Base-by-base conservation (phyloP, 2,113 vertebrate genomes). In the Pedionomus torquatus region DNA sequence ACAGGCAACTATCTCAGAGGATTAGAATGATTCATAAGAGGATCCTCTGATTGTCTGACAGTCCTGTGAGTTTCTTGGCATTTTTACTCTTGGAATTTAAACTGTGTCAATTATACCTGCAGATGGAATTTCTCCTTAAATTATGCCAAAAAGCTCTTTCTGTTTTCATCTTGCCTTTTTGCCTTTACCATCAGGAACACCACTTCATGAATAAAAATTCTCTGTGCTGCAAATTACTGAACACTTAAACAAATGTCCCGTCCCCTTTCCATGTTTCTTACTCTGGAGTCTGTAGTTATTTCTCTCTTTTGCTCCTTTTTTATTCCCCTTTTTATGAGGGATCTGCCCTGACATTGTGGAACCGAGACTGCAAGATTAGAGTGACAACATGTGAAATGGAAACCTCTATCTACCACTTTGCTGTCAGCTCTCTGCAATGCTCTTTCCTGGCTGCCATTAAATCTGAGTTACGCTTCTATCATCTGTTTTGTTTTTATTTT, bases 341-440 rank as follows among this genome's bases (percentile, higher is more conserved):
- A 44, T 81, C 60, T 71, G 4, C 60, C 43, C 64, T 74, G 68
- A 61, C 28, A 37, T 23, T 78, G 18, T 71, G 51, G 52, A 81
- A n/a, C 51, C 31, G 60, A 33, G 18, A 60, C 43, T 79, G 41
- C 43, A 54, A 74, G 70, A 83, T 86, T 86, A 77, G 84, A 94
- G 90, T 86, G 74, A 68, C 83, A 86, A 41, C 24, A 43, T 90
- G 82, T 83, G 84, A 94, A 93, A 94, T 80, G 33, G 77, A 96
- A 90, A 93, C 69, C 60, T 89, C 63, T 87, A 94, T 51, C 77
- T 83, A 31, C 66, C 82, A n/a, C 82, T 83, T 85, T 60, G 60
- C 78, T 94, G 55, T 93, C 87, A 95, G 54, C 33, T 54, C 68
- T 71, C 57, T 66, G 78, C 70, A 24, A 5, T 75, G 55, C 54